A percentile compares a stretch with the other conserved stretches of the same genome.
These are phyloP conservation scores for Orthonychiurus folsomi DNA, from an alignment of 2,888 invertebrate species.

Conservation along the genomic window DNA sequence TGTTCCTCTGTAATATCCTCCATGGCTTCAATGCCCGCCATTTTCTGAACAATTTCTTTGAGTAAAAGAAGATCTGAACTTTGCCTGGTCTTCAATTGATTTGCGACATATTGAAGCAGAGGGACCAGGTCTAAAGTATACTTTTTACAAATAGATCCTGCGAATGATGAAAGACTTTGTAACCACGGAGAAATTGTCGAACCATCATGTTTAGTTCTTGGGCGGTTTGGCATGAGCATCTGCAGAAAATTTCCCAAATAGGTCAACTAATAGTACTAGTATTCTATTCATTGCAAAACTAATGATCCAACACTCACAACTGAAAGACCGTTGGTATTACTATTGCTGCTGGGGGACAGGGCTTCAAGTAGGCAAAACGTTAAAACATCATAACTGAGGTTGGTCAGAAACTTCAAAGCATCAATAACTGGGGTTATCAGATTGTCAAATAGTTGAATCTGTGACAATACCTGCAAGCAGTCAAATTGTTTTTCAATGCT, in stretches of 20 bases:
- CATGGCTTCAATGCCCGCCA: conserved; percentile 96
- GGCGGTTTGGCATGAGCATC: conserved; percentile 39
- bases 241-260: conserved; percentile 15
- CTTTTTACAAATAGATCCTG: conserved; percentile 92
- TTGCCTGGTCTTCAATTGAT: conserved; percentile 91
- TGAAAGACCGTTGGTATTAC: conserved; percentile 19
- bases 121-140: conserved; percentile 93
- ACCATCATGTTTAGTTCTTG: conserved; percentile 69
- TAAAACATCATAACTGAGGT: conserved; percentile 88
- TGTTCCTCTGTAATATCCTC: conserved; percentile 96
- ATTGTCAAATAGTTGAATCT: conserved; percentile 90
- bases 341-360: conserved; percentile 51
- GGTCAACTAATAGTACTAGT: no score
- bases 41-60: conserved; percentile 96
- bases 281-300: not conserved
- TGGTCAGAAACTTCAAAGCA: conserved; percentile 89
- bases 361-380: conserved; percentile 93
- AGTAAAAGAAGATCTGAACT: conserved; percentile 85
- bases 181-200: conserved; percentile 89
- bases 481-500: no score
- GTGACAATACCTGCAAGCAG: conserved; percentile 54
- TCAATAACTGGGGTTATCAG: conserved; percentile 94
- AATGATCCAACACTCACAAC: conserved; percentile 23
- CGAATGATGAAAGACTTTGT: conserved; percentile 88
- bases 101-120: conserved; percentile 90